A percentile compares a stretch with the other conserved stretches of the same genome.
Evolutionary conservation across 35 echinoderm and acorn worm species (phyloP).

Genomic region (Acanthaster planci): DNA sequence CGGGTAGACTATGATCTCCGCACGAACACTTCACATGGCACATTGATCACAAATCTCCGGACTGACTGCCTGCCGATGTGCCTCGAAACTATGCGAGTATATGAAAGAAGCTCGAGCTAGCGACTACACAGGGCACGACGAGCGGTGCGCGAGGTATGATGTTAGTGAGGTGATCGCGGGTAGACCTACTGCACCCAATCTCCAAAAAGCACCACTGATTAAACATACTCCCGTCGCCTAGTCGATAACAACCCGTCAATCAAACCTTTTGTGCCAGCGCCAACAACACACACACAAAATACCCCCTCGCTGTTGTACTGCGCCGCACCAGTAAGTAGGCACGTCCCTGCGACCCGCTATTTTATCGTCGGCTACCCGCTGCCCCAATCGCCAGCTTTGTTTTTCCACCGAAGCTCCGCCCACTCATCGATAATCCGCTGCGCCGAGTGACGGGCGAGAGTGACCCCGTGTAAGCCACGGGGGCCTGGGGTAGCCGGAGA

Average conservation of each 20-base stretch:
- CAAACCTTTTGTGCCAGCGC: slow-evolving; percentile 22
- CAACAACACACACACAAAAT: background rate
- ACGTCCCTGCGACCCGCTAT: background rate
- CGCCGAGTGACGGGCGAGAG: background rate
- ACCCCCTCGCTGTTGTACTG: too few species aligned
- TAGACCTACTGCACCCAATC: slow-evolving; percentile 15
- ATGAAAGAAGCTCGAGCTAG: background rate
- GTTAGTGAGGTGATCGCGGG: slow-evolving; percentile 1
- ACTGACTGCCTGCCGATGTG: too few species aligned
- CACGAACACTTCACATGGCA: too few species aligned
- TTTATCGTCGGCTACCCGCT: slow-evolving; percentile 13
- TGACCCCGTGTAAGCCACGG: slow-evolving; percentile 14
- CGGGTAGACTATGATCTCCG: background rate
- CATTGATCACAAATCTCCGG: too few species aligned
- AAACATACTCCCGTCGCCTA: slow-evolving; percentile 27
- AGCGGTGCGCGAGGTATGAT: background rate
- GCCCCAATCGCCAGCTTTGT: slow-evolving; percentile 26
- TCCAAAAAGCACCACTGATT: slow-evolving; percentile 25
- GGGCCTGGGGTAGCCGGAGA: background rate
- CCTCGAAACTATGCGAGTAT: background rate
- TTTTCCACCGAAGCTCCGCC: slow-evolving; percentile 21
- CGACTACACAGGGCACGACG: background rate
- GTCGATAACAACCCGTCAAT: slow-evolving; percentile 31
- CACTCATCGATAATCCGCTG: background rate
- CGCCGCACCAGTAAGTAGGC: background rate